Evolutionary conservation across 2,797 vertebrate species (phyloP).

Genomic region (Sternarchorhynchus goeldii): DNA sequence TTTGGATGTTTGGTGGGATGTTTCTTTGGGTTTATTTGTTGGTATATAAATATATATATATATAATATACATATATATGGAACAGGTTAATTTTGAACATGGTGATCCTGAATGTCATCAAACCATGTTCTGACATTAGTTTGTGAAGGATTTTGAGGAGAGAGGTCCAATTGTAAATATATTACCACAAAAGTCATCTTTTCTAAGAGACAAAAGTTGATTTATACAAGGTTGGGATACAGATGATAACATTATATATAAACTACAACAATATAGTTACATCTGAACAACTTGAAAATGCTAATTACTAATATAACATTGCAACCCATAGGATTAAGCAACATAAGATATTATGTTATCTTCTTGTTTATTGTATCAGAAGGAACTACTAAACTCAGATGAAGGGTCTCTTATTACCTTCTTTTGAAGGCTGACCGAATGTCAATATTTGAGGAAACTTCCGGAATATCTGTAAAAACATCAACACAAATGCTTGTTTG

Average conservation of each 20-base stretch:
- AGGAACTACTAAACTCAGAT: background rate
- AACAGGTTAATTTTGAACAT: conserved; percentile 67
- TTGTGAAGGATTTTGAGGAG: conserved; percentile 54
- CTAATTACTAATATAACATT: too few species aligned
- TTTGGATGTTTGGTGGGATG: conserved; percentile 28
- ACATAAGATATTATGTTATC: background rate
- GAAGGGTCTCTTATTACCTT: conserved; percentile 82
- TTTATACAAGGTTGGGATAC: background rate
- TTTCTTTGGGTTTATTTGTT: conserved; percentile 63
- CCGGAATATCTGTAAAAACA: conserved; percentile 75
- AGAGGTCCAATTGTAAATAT: conserved; percentile 51
- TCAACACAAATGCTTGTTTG: conserved; percentile 20
- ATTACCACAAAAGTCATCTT: conserved; percentile 10
- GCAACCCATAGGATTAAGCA: too few species aligned
- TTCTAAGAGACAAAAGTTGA: background rate
- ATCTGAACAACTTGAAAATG: too few species aligned
- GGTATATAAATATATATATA: too few species aligned
- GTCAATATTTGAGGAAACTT: conserved; percentile 84
- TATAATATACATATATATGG: conserved; percentile 64
- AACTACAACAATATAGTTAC: too few species aligned
- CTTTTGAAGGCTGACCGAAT: conserved; percentile 99
- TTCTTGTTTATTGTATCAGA: conserved; percentile 8
- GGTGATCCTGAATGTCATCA: conserved; percentile 50
- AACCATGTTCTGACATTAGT: conserved; percentile 65
- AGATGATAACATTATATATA: background rate